Percentiles rank a stretch among this genome's conserved stretches.
Evolutionary conservation across 2,113 vertebrate genomes (phyloP).

Genomic region (Tympanuchus pallidicinctus): DNA sequence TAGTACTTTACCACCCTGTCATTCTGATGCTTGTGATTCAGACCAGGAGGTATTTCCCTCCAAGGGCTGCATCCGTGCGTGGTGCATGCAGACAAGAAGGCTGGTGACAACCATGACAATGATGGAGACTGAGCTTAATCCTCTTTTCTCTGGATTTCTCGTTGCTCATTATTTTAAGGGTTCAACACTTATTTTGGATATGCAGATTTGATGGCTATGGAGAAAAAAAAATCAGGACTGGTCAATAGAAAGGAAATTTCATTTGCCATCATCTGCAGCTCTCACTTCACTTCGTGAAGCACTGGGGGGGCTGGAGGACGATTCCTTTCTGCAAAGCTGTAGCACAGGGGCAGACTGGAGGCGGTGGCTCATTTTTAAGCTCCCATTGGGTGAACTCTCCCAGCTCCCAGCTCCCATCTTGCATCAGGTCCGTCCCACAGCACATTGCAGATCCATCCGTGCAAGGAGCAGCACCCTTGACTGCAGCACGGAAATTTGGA

Average conservation of each 20-base stretch:
- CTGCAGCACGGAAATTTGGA: constrained; percentile 75
- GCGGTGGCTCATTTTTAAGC: not conserved
- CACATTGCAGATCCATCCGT: not conserved
- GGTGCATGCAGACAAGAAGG: not conserved
- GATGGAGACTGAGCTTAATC: not conserved
- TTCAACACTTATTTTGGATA: not conserved
- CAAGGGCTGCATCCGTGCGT: not conserved
- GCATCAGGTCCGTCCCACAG: not conserved
- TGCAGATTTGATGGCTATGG: not conserved
- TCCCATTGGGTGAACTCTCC: not conserved
- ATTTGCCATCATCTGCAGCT: not conserved
- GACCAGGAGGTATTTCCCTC: not conserved
- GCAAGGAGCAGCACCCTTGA: constrained; percentile 59
- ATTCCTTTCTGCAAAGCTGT: not conserved
- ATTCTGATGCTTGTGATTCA: not conserved
- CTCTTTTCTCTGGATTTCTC: not conserved
- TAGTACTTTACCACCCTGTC: not conserved
- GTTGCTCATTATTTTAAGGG: not conserved
- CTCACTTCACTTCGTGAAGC: not conserved
- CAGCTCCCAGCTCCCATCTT: not conserved
- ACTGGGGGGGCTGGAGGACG: not conserved
- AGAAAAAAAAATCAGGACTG: not conserved
- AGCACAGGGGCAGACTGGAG: not conserved
- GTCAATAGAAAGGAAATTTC: not conserved
- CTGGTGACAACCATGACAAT: not conserved